Conservation (phyloP, 2,797 vertebrate genomes). For the Nannoperca obscura region DNA sequence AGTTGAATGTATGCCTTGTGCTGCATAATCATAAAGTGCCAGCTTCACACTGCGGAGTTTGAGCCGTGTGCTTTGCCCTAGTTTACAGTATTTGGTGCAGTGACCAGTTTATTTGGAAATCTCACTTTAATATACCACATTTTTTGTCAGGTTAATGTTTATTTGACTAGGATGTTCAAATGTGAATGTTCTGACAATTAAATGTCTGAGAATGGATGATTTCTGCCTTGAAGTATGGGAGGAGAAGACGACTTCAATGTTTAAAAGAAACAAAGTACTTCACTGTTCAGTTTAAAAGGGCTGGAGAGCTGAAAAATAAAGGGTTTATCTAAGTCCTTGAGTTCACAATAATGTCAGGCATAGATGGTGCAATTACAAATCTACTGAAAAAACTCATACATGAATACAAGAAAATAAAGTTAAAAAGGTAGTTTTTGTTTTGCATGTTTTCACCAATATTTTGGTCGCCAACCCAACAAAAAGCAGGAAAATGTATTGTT, state of each 20-base stretch:
- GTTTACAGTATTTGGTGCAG: slow-evolving; percentile 56
- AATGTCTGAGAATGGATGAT: slow-evolving; percentile 11
- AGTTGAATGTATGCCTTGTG: slow-evolving; percentile 20
- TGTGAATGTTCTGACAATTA: slow-evolving; percentile 16
- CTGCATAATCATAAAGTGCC: slow-evolving; percentile 49
- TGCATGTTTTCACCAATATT: background rate
- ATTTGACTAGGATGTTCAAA: background rate
- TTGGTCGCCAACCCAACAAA: background rate
- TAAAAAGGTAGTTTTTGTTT: background rate
- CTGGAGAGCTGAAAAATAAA: slow-evolving; percentile 35
- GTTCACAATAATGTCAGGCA: background rate
- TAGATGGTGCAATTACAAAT: background rate
- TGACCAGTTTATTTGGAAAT: background rate
- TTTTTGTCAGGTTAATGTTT: background rate
- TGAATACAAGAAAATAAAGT: background rate
- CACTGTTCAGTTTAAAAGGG: slow-evolving; percentile 22
- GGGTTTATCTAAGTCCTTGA: slow-evolving; percentile 35
- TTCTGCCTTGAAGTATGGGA: slow-evolving; percentile 21
- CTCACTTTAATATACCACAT: background rate
- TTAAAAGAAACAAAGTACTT: slow-evolving; percentile 46
- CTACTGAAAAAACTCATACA: background rate
- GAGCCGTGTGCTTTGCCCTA: slow-evolving; percentile 50
- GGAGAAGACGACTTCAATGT: slow-evolving; percentile 12
- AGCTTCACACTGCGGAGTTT: slow-evolving; percentile 46
- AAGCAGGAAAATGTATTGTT: background rate